Evolutionary conservation across 2,797 vertebrate species (phyloP), one percentile per base, ranked within the genome.

Genomic region (Labroides dimidiatus): DNA sequence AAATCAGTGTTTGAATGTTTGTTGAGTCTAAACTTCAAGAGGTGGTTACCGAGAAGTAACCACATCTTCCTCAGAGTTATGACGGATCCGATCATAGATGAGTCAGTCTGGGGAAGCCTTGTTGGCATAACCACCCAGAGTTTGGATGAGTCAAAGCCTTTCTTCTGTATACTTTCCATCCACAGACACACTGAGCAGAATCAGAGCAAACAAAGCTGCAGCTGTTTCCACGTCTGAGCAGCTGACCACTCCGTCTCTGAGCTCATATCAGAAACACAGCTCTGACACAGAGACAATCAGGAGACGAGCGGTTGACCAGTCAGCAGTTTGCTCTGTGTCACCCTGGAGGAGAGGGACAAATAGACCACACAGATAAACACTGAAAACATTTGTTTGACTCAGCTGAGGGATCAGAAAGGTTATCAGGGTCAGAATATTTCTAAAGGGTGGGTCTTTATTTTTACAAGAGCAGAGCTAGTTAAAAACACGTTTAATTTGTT

Each of bases 181-280:
- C 43, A 13, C 60, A 48, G 60, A 62, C 37, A 56, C 58, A 65
- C 42, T 60, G 55, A 77, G 44, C 63, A 20, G 52, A 50, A 24
- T 52, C 63, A 41, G 50, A 48, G 71, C 72, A 81, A 72, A 81
- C 76, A 81, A 67, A 84, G 77, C 33, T 16, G 1, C 13, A 4
- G 39, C 8, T 77, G 72, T 71, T 64, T 65, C 69, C 55, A 8
- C 1, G 12, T 67, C 56, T 63, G 44, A 49, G 74, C 69, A 70
- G 82, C 69, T 67, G 65, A 73, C 72, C 69, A 15, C 6, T 5
- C 12, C 24, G 41, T 54, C 59, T 68, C 58, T 10, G 42, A 45
- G 47, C 71, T 63, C 41, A 63, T 30, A 53, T 48, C 39, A 49
- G 50, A 68, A 84, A 44, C 66, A 67, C 62, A 41, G 48, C 56